A percentile compares a stretch with the other conserved stretches of the same genome.
phyloP scores from a whole-genome alignment of 2,888 invertebrate genomes.

The Stenodema calcarata region DNA sequence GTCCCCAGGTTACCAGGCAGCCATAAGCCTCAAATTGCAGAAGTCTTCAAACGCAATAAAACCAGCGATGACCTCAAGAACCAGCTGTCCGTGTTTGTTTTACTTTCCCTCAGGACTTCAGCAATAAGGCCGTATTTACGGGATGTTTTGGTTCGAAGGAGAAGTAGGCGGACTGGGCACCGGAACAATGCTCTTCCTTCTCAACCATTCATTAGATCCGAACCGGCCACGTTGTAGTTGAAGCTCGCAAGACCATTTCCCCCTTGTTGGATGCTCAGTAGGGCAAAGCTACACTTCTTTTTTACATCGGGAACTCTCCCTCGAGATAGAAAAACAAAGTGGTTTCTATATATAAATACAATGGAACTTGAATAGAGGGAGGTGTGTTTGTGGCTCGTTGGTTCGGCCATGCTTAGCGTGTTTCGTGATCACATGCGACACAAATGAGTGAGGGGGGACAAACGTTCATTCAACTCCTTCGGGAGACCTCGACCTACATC shows the following conservation, averaged over 20 bases:
- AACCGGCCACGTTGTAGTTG: neutral
- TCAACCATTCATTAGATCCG: neutral
- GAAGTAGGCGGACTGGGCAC: neutral
- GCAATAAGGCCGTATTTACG: neutral
- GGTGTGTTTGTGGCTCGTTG: neutral
- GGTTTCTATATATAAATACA: conserved; percentile 14
- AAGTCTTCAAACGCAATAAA: no score
- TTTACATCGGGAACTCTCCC: neutral
- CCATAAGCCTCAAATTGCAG: no score
- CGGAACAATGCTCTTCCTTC: neutral
- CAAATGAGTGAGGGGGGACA: neutral
- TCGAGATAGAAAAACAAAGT: neutral
- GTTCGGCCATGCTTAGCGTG: conserved; percentile 24
- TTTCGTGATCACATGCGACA: conserved; percentile 42
- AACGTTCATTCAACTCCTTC: conserved; percentile 31
- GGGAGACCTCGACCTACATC: conserved; percentile 14
- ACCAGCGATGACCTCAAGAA: neutral
- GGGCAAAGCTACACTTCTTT: neutral
- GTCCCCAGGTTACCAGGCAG: no score
- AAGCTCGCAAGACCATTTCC: neutral
- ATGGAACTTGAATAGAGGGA: neutral
- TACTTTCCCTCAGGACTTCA: neutral
- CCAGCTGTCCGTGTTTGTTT: neutral
- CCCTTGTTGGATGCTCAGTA: neutral
- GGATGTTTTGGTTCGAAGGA: neutral